These are phyloP conservation scores for Vanessa tameamea DNA, from an alignment of 1,140 invertebrate species.

Conservation along the genomic window DNA sequence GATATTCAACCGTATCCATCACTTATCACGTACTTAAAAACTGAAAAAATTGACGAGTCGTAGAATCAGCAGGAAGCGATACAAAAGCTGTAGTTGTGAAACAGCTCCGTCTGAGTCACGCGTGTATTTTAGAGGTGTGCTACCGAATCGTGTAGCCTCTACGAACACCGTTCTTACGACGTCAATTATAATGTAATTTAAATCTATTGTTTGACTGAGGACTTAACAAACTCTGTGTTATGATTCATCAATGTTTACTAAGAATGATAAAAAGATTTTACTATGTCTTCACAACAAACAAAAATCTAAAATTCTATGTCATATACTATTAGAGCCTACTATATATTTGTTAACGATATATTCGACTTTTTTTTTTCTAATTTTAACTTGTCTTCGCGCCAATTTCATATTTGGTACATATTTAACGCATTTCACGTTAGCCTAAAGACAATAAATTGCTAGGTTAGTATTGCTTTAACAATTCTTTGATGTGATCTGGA, in stretches of 20 bases:
- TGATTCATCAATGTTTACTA: neutral
- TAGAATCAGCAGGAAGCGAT: conserved; percentile 68
- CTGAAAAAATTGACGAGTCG: conserved; percentile 23
- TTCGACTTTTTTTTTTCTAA: too few relatives aligned
- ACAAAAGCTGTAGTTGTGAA: conserved; percentile 74
- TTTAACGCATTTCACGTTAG: neutral
- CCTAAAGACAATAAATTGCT: neutral
- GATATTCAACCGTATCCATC: conserved; percentile 18
- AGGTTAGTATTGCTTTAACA: conserved; percentile 23
- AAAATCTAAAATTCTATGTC: too few relatives aligned
- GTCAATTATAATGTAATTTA: conserved; percentile 25
- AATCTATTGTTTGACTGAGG: conserved; percentile 20
- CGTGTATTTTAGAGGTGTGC: conserved; percentile 65
- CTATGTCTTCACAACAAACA: too few relatives aligned
- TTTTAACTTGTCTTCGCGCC: neutral
- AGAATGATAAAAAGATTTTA: neutral
- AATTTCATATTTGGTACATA: neutral
- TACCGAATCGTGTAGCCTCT: conserved; percentile 33
- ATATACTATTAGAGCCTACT: too few relatives aligned
- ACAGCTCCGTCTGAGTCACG: conserved; percentile 66
- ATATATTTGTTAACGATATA: too few relatives aligned
- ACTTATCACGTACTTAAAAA: conserved; percentile 17
- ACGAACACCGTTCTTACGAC: conserved; percentile 27
- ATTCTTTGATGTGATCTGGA: conserved; percentile 76
- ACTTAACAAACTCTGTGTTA: neutral